phyloP scores from a whole-genome alignment of 2,888 invertebrate genomes.

The Criorhina ranunculi region DNA sequence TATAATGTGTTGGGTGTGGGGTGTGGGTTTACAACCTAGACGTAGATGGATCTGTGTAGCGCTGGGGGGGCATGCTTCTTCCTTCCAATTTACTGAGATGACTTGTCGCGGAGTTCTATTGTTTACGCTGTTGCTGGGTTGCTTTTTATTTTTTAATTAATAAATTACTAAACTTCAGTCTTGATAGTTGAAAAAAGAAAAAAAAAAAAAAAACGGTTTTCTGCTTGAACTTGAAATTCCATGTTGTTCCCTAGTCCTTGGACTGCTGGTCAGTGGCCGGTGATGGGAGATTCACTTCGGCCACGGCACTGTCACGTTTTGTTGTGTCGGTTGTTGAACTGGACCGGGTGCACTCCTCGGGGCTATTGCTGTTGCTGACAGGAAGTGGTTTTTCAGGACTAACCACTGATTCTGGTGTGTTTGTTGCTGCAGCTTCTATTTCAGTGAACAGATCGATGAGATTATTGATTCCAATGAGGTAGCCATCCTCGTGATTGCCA shows the following conservation, averaged over 20 bases:
- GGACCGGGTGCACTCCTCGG: conserved; percentile 36
- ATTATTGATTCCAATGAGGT: conserved; percentile 95
- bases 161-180: conserved; percentile 74
- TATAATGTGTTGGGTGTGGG: conserved; percentile 5
- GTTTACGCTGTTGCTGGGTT: conserved; percentile 25
- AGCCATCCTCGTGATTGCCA: conserved; percentile 98
- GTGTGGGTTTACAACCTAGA: conserved; percentile 33
- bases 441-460: conserved; percentile 91
- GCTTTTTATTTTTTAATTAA: conserved; percentile 36
- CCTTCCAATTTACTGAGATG: conserved; percentile 13
- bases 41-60: conserved; percentile 7
- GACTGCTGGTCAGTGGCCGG: conserved; percentile 15
- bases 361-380: conserved; percentile 22
- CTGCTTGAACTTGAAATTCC: conserved; percentile 35
- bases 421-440: conserved; percentile 77
- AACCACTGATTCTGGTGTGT: background rate
- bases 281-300: conserved; percentile 1
- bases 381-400: conserved; percentile 9
- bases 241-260: conserved; percentile 4
- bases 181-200: conserved; percentile 65
- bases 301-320: background rate
- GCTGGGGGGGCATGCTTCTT: conserved; percentile 8
- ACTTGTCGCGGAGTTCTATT: conserved; percentile 31
- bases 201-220: conserved; percentile 39
- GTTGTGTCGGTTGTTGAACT: conserved; percentile 12